Evolutionary conservation across 2,888 invertebrate genomes (phyloP), one percentile per base, ranked within the genome.

Genomic region (Philereme transversata): DNA sequence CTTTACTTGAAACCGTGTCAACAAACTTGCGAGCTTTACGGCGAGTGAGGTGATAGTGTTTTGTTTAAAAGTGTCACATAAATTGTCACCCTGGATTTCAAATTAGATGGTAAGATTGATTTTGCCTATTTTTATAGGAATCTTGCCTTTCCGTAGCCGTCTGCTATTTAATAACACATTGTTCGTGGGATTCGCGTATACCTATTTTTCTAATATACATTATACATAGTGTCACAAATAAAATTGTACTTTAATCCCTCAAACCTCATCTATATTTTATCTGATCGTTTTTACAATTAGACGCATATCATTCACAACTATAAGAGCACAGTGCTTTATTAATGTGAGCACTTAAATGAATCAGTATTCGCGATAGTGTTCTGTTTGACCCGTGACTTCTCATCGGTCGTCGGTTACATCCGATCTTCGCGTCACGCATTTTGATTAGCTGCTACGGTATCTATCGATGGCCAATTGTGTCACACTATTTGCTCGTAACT

Each of bases 61-160:
- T 64, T 67, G 61, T 71, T 67, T 10, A 51, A 59, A 60, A 70
- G 71, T 69, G 74, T 58, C 63, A n/a, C 35, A 8, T 40, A 72
- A 69, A 60, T 72, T 64, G 71, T 70, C 89, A 88, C 73, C 80
- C 88, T 89, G 89, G 89, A 89, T 88, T 82, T 83, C 79, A 77
- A 81, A 72, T 73, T 81, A 71, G 80, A 85, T 78, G 89, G 89
- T 89, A 77, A 70, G 80, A 49, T 40, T 43, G 11, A 5, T 40
- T 40, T 5, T 5, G 22, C 22, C 22, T 22, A 22, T 22, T 22
- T 22, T 22, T 22, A 22, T 3, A 22, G 35, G 36, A 34, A 47
- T 9, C 9, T 34, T 22, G 22, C 22, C 1, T 22, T 49, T 36
- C 34, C 44, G 10, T 36, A 40, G 11, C 45, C n/a, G 36, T 58